A percentile compares a stretch with the other conserved stretches of the same genome.
phyloP scores from a whole-genome alignment of 2,113 vertebrate species.

The Tetraodon nigroviridis region DNA sequence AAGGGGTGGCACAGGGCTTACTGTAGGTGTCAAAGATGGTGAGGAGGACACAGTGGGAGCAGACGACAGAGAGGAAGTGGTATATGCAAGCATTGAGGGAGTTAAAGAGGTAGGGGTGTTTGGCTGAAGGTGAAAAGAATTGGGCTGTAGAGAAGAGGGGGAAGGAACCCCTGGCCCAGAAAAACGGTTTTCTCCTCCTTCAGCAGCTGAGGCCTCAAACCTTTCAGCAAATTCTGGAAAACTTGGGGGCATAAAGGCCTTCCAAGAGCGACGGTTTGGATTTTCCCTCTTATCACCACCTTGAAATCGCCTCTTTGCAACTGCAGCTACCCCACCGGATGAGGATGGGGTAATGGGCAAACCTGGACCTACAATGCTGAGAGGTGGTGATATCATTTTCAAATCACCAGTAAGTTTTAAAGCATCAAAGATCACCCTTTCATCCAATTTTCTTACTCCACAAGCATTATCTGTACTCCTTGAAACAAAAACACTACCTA shows the following conservation, averaged over 20 bases:
- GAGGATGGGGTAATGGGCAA: conserved; percentile 62
- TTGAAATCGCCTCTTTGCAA: conserved; percentile 83
- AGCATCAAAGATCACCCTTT: conserved; percentile 95
- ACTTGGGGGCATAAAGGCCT: conserved; percentile 93
- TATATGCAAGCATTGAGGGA: conserved; percentile 61
- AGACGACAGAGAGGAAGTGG: conserved; percentile 62
- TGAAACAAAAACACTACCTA: conserved; percentile 78
- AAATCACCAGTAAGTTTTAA: conserved; percentile 90
- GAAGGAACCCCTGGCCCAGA: conserved; percentile 72
- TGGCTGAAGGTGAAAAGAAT: conserved; percentile 48
- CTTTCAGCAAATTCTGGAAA: conserved; percentile 94
- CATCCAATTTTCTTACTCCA: conserved; percentile 84
- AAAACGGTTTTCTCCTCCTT: conserved; percentile 78
- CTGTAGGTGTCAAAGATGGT: conserved; percentile 52
- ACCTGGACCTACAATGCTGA: conserved; percentile 51
- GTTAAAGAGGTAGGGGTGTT: conserved; percentile 62
- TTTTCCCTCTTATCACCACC: conserved; percentile 86
- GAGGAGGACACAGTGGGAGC: conserved; percentile 63
- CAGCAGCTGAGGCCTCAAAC: conserved; percentile 80
- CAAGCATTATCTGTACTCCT: conserved; percentile 63
- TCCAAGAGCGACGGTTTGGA: conserved; percentile 92
- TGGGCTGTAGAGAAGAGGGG: conserved; percentile 58
- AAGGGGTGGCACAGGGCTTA: conserved; percentile 53
- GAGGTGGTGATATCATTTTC: conserved; percentile 74
- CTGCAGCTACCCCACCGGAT: conserved; percentile 70